These are phyloP conservation scores for Cariama cristata DNA, from an alignment of 2,113 vertebrate species.

Conservation along the genomic window DNA sequence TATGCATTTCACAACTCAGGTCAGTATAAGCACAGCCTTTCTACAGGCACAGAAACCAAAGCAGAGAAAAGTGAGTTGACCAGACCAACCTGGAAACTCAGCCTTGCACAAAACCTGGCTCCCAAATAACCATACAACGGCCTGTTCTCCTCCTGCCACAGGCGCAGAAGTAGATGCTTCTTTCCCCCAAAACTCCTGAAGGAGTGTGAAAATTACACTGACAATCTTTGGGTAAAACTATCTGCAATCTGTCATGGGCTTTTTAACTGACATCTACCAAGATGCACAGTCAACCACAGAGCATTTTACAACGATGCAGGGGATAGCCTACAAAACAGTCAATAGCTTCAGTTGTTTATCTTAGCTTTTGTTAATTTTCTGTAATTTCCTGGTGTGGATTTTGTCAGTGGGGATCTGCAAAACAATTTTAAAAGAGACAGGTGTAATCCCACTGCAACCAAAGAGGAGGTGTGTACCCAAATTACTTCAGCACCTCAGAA, in stretches of 20 bases:
- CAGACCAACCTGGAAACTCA: neutral
- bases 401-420: neutral
- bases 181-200: neutral
- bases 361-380: neutral
- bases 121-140: neutral
- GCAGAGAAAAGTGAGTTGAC: neutral
- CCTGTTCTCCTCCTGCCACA: neutral
- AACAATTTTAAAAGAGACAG: neutral
- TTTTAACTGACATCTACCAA: neutral
- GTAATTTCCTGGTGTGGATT: neutral
- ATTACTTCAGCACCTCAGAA: neutral
- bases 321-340: neutral
- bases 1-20: neutral
- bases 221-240: neutral
- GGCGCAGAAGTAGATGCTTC: neutral
- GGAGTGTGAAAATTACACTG: neutral
- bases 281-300: neutral
- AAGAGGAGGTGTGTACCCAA: neutral
- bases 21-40: neutral
- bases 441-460: neutral
- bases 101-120: neutral
- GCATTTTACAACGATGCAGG: neutral
- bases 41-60: neutral
- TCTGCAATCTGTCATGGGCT: neutral
- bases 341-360: neutral